A percentile compares a stretch with the other conserved stretches of the same genome.
Evolutionary conservation across 2,797 vertebrate species (phyloP).

Genomic region (Rhabdophis nuchalis): DNA sequence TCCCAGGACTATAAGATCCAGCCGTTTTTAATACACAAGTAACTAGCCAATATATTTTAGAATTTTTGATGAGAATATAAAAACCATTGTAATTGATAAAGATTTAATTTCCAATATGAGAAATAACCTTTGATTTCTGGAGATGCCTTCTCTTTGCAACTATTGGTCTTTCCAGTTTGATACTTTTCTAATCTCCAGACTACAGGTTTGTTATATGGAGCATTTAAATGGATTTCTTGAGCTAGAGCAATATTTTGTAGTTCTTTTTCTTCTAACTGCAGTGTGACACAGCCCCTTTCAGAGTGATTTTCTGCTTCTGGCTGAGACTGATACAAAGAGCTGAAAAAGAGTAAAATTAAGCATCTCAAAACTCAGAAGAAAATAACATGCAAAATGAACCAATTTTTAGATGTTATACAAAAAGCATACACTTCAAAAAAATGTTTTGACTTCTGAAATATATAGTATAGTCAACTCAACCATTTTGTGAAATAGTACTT

Average conservation of each 20-base stretch:
- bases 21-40: not conserved
- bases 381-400: not conserved
- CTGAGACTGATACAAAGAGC: constrained; percentile 32
- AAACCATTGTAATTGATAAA: not conserved
- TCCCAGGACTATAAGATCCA: not conserved
- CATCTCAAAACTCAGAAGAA: not conserved
- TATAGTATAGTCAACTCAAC: not conserved
- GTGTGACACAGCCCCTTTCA: constrained; percentile 26
- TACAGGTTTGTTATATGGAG: constrained; percentile 38
- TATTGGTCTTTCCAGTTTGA: constrained; percentile 14
- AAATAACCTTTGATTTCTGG: constrained; percentile 15
- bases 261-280: constrained; percentile 31
- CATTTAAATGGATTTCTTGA: constrained; percentile 32
- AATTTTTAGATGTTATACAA: not conserved
- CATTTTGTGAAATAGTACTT: not conserved
- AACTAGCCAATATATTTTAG: not conserved
- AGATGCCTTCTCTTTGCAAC: constrained; percentile 47
- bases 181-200: constrained; percentile 39
- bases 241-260: not conserved
- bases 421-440: not conserved
- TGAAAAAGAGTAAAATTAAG: constrained; percentile 54
- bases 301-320: constrained; percentile 35
- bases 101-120: not conserved
- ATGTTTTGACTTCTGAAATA: not conserved
- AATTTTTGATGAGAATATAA: not conserved